Conservation (phyloP, 2,113 vertebrate genomes). For the Triplophysa tibetana region DNA sequence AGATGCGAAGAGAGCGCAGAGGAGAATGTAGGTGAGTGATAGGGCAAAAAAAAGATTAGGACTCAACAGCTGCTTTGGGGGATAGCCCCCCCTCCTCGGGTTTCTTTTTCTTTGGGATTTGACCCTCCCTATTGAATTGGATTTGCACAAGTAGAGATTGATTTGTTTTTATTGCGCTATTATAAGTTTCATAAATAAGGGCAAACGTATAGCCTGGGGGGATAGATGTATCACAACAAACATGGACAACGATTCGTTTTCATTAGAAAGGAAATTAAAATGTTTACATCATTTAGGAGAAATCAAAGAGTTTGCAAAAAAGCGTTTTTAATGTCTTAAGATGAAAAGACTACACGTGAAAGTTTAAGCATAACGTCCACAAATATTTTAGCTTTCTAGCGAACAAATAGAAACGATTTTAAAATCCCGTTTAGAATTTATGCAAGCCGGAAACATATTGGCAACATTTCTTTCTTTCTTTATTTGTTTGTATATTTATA, state of each 20-base stretch:
- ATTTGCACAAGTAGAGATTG: constrained; percentile 78
- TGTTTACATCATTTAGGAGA: too few species aligned
- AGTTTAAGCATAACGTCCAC: background rate
- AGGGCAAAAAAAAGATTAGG: constrained; percentile 82
- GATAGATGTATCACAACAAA: background rate
- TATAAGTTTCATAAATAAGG: constrained; percentile 55
- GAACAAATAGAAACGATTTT: background rate
- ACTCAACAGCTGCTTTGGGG: constrained; percentile 77
- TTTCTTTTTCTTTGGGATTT: constrained; percentile 50
- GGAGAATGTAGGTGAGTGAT: constrained; percentile 76
- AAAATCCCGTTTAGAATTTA: background rate
- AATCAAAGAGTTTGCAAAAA: too few species aligned
- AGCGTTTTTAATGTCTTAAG: too few species aligned
- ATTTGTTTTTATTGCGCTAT: constrained; percentile 83
- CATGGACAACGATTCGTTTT: background rate
- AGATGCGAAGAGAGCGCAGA: constrained; percentile 28
- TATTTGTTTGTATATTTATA: background rate
- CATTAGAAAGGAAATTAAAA: background rate
- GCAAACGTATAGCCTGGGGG: constrained; percentile 14
- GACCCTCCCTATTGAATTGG: constrained; percentile 65
- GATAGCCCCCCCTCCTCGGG: constrained; percentile 36
- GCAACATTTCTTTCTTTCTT: too few species aligned
- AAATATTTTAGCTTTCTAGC: background rate
- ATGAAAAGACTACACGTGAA: background rate
- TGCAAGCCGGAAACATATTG: too few species aligned